Evolutionary conservation across 2,888 invertebrate species (phyloP), one percentile per base, ranked within the genome.

Genomic region (Microplitis manilae): DNA sequence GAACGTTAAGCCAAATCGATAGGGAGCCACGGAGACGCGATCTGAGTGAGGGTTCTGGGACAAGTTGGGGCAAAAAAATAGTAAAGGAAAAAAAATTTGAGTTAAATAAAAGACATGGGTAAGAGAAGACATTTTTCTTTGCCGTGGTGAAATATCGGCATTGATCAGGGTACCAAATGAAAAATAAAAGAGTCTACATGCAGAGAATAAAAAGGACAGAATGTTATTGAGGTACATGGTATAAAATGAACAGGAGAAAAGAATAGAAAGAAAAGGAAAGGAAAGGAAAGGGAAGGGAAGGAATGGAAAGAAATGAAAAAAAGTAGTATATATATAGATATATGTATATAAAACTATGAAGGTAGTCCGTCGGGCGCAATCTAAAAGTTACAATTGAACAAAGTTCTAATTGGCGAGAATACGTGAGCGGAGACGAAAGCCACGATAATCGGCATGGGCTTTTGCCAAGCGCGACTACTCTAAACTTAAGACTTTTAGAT

Each of bases 391-490:
- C 81, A 77, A 81, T 80, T 82, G 81, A 79, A 78, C 76, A 80
- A 81, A 81, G 79, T 81, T 81, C 79, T 80, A 81, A 82, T 82
- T 81, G 81, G 77, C 77, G 76, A 80, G 79, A 82, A 82, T 82
- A 83, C 83, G 83, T 81, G 81, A 81, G 78, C 50, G 40, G 78
- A 77, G 73, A 81, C 70, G 75, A 74, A 73, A 69, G 75, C 71
- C 71, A 50, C 76, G 72, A 75, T 76, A 79, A 79, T 77, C 68
- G 70, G 61, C n/a, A 30, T 59, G 65, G 68, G 68, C 70, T 61
- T 75, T 75, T 41, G 41, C 61, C 62, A 62, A 75, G 13, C 30
- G 69, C 50, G 50, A 50, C 9, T 50, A 50, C 50, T 50, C 50
- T 50, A 50, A 50, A 50, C 13, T 8, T 7, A 50, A 50, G 50